A percentile compares a stretch with the other conserved stretches of the same genome.
Conservation (phyloP, 2,888 invertebrate species). For the Orthosia incerta region DNA sequence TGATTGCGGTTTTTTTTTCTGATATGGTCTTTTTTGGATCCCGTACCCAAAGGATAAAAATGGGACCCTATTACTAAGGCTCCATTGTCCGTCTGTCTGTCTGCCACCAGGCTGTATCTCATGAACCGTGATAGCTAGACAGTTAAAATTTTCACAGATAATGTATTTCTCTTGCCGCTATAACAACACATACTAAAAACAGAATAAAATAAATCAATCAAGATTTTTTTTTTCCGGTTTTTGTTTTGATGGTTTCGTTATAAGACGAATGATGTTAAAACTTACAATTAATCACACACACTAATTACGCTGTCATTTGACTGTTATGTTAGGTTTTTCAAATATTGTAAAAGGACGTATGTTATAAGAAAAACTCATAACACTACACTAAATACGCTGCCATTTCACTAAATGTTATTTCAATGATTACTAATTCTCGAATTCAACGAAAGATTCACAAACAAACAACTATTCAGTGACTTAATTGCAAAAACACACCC, state of each 20-base stretch:
- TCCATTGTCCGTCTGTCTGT: too few relatives aligned
- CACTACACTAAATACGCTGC: not conserved
- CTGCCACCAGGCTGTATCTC: too few relatives aligned
- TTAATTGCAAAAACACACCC: slow-evolving; percentile 26
- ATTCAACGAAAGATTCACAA: not conserved
- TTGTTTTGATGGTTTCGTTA: not conserved
- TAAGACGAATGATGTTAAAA: not conserved
- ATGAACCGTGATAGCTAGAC: too few relatives aligned
- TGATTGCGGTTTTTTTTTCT: not conserved
- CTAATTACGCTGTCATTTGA: not conserved
- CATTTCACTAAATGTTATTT: not conserved
- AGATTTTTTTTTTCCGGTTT: too few relatives aligned
- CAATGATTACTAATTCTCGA: not conserved
- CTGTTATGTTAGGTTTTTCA: not conserved
- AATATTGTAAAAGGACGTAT: not conserved
- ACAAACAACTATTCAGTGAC: not conserved
- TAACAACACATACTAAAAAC: too few relatives aligned
- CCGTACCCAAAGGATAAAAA: too few relatives aligned
- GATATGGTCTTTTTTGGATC: too few relatives aligned
- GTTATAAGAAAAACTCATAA: not conserved
- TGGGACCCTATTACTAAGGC: too few relatives aligned
- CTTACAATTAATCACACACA: not conserved
- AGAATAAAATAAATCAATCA: too few relatives aligned
- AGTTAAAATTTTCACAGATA: too few relatives aligned
- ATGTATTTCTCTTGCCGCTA: too few relatives aligned